A percentile compares a stretch with the other conserved stretches of the same genome.
These are phyloP conservation scores for Drosophila fungiperda DNA, from an alignment of 2,888 invertebrate genomes.

Conservation along the genomic window DNA sequence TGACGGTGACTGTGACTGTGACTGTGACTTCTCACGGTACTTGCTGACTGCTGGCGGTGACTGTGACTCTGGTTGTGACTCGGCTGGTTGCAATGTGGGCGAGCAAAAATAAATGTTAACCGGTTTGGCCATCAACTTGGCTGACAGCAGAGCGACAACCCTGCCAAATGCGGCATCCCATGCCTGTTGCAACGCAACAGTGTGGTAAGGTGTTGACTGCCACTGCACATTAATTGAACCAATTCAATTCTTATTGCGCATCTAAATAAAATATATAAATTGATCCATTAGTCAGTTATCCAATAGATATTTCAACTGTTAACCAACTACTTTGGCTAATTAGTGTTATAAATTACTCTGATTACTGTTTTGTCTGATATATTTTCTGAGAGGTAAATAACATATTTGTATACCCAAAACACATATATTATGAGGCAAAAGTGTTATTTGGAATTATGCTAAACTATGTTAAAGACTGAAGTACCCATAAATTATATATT, in stretches of 20 bases:
- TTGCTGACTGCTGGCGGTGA: not conserved
- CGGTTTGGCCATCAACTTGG: conserved; percentile 47
- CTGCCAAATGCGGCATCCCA: conserved; percentile 11
- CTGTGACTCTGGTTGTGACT: not conserved
- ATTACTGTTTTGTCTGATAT: not conserved
- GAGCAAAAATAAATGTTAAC: conserved; percentile 48
- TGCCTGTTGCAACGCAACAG: not conserved
- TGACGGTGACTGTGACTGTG: conserved; percentile 1
- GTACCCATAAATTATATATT: not conserved
- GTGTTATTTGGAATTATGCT: not conserved
- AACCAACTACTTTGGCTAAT: not conserved
- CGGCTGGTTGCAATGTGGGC: conserved; percentile 39
- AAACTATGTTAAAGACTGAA: not conserved
- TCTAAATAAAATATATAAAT: conserved; percentile 1
- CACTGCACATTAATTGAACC: not conserved
- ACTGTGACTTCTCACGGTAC: not conserved
- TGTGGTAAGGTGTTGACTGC: conserved; percentile 8
- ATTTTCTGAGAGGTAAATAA: not conserved
- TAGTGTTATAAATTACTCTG: not conserved
- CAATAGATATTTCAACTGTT: not conserved
- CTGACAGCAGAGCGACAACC: conserved; percentile 35
- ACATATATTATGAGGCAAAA: too few relatives aligned
- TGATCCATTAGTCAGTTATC: not conserved
- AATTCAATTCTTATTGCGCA: not conserved
- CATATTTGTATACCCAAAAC: not conserved